Evolutionary conservation across 2,888 invertebrate species (phyloP).

Genomic region (Acleris cristana): DNA sequence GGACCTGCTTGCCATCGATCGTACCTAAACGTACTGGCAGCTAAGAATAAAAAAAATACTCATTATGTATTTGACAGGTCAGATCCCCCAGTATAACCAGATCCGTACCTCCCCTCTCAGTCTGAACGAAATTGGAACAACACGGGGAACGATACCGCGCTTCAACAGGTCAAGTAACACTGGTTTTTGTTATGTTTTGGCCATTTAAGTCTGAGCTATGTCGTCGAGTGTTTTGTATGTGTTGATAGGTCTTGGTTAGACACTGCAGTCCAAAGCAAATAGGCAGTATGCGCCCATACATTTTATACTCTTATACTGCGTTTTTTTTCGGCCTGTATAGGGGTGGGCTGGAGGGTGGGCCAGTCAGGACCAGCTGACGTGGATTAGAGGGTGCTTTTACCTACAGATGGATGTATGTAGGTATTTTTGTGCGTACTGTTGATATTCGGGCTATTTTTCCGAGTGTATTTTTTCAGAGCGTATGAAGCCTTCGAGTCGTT

Average conservation of each 20-base stretch:
- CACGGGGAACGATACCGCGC: constrained; percentile 13
- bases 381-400: constrained; percentile 80
- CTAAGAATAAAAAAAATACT: constrained; percentile 57
- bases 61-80: constrained; percentile 76
- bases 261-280: constrained; percentile 38
- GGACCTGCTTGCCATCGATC: constrained; percentile 51
- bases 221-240: constrained; percentile 45
- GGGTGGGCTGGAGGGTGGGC: constrained; percentile 62
- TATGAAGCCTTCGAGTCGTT: too few relatives aligned
- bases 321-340: constrained; percentile 13
- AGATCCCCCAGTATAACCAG: constrained; percentile 54
- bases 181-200: constrained; percentile 45
- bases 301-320: too few relatives aligned
- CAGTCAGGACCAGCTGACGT: constrained; percentile 82
- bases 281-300: too few relatives aligned
- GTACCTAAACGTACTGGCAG: constrained; percentile 46
- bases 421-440: constrained; percentile 53
- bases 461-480: constrained; percentile 7
- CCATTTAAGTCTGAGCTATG: constrained; percentile 59
- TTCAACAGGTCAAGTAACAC: constrained; percentile 47
- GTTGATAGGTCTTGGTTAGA: constrained; percentile 53
- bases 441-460: constrained; percentile 45
- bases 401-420: constrained; percentile 65
- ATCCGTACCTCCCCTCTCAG: constrained; percentile 45
- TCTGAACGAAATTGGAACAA: constrained; percentile 37